Evolutionary conservation across 2,113 vertebrate genomes (phyloP), one percentile per base, ranked within the genome.

Genomic region (Procavia capensis): DNA sequence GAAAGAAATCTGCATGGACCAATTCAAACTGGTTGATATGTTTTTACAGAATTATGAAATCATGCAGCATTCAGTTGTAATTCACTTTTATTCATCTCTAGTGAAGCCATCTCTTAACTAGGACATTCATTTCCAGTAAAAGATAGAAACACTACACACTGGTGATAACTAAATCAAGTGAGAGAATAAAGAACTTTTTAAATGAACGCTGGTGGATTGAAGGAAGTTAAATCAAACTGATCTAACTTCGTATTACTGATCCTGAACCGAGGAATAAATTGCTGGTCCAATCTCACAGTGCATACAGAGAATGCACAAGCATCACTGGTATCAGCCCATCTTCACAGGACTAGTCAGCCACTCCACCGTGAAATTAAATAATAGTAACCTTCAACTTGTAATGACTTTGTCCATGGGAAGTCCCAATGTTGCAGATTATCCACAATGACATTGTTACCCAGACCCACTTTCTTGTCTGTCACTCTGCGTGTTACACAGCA

Each of bases 21-120:
- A 76, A 87, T 96, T 93, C 83, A 84, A 47, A 93, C 29, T 8
- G 63, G 41, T 94, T 1, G 3, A 43, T 86, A 80, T 54, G 63
- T 84, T 96, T 96, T 97, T 84, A 96, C 57, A 75, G 80, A 87
- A 68, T 72, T 76, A 72, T 89, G 70, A 97, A 96, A 96, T 91
- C 89, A 85, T 20, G 50, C 68, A 94, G 87, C 87, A 81, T 95
- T 94, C 87, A 72, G 36, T 89, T 83, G 41, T 24, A 50, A 63
- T 64, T 91, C 68, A 66, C 72, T 88, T 96, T 93, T 89, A 81
- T 85, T 96, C 43, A 74, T 90, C 87, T 96, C 96, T 31, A 34
- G 72, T 66, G 70, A 92, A 89, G 47, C n/a, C 25, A n/a, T 29
- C 25, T 54, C 34, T 63, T 78, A 57, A 66, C 47, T 14, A 87